Evolutionary conservation across 2,113 vertebrate species (phyloP), one percentile per base, ranked within the genome.

Genomic region (Chaenogobius annularis): DNA sequence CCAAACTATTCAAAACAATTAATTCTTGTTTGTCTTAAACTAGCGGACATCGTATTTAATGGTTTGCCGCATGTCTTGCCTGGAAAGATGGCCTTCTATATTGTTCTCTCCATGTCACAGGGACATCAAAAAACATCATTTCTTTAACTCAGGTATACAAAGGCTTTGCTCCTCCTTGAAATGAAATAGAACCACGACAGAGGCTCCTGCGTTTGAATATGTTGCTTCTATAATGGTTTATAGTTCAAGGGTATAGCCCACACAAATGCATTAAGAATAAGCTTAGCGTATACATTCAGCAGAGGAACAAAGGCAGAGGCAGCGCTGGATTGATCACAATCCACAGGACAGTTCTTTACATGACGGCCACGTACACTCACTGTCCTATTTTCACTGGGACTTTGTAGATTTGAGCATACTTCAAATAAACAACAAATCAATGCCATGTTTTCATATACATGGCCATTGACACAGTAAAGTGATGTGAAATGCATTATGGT

Each of bases 171-270:
- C 44, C 61, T 63, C 50, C 75, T 81, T 72, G 61, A 77, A 81
- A 77, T 79, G 75, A 66, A 87, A 84, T 73, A 62, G 74, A 80
- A 72, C 47, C 2, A 26, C 68, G 74, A 75, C 13, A 44, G 77
- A 78, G 46, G 63, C 58, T 40, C 69, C 64, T 23, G 44, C 50
- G 54, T 66, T 72, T 13, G 22, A 26, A 68, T 69, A 70, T 23
- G 19, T 62, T 7, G 54, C 67, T 15, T 11, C 35, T 64, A 19
- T 56, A 1, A 35, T 26, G 12, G 74, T 72, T 81, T 70, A 78
- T 26, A 72, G 86, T 90, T 91, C 86, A 90, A 88, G 84, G 87
- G 83, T 88, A 88, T 72, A 69, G 69, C 67, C 73, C 69, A 67
- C 79, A 77, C 80, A 72, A 72, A 79, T 75, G 68, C 74, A 76